Base-by-base conservation (phyloP, 1,140 invertebrate species). In the Drosophila sturtevanti region DNA sequence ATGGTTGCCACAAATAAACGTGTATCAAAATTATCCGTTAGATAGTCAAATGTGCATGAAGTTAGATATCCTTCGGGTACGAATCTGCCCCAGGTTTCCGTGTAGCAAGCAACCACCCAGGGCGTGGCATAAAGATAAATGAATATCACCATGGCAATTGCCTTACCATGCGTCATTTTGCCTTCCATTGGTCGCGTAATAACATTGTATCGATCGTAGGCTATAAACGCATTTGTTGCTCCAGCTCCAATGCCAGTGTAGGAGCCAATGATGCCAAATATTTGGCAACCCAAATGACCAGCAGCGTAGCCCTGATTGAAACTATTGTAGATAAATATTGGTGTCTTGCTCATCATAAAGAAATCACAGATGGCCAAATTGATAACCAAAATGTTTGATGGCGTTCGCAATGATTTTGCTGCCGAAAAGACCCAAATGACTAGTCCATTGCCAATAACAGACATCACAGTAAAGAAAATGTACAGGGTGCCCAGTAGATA, bases 381-480 rank as follows among this genome's bases (percentile, higher is more conserved):
- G 44, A 98, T 94, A 1, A 98, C 96, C 64, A 98, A 95, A 90
- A 98, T 95, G 82, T 98, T 98, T 10, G 97, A 98, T n/a, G 97
- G 96, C 0, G 97, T 98, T 74, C 96, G 93, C 56, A 98, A 92
- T 64, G 94, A 94, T 93, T 97, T 97, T 16, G 96, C 95, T 27
- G 87, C 89, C n/a, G 79, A 81, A 22, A 98, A 98, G 74, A 98
- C 95, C 94, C 96, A 98, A 71, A 98, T 95, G 68, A 98, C 97
- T 9, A 98, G 92, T 14, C 97, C 96, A 92, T 98, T 98, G 67
- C 97, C 97, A 7, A 95, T 91, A 11, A 97, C 92, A 0, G 96
- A 94, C 34, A 96, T 93, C 24, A 97, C 93, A 6, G 96, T 96
- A 74, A 98, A 96, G 63, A 96, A 93, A 27, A 95, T 94, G 84